Conservation (phyloP, 2,113 vertebrate genomes). For the Eurystomus gularis region DNA sequence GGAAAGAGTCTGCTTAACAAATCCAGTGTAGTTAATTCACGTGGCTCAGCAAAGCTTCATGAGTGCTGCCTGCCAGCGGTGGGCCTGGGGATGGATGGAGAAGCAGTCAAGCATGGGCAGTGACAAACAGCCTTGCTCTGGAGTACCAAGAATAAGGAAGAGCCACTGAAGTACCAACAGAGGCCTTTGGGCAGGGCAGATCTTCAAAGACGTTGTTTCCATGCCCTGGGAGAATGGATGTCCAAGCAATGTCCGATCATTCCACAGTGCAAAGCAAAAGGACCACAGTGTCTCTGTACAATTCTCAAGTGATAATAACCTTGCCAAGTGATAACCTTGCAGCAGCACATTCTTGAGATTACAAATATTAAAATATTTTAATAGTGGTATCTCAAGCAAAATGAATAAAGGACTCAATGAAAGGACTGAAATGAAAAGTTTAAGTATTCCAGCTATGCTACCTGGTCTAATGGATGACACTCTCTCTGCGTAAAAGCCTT, state of each 20-base stretch:
- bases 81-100: background rate
- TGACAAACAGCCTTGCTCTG: background rate
- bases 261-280: background rate
- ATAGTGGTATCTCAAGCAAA: background rate
- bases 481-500: background rate
- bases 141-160: background rate
- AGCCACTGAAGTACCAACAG: background rate
- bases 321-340: background rate
- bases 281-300: background rate
- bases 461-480: background rate
- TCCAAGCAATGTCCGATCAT: background rate
- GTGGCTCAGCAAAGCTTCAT: background rate
- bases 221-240: background rate
- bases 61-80: background rate
- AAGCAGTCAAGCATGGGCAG: background rate
- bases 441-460: background rate
- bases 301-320: background rate
- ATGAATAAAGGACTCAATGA: background rate
- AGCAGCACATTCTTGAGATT: background rate
- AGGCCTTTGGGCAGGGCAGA: background rate
- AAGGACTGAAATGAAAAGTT: background rate
- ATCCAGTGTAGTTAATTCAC: background rate
- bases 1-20: background rate
- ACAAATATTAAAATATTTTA: background rate
- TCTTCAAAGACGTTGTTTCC: background rate